phyloP scores from a whole-genome alignment of 53 echinoderm and acorn worm species.

The Holothuria scabra region DNA sequence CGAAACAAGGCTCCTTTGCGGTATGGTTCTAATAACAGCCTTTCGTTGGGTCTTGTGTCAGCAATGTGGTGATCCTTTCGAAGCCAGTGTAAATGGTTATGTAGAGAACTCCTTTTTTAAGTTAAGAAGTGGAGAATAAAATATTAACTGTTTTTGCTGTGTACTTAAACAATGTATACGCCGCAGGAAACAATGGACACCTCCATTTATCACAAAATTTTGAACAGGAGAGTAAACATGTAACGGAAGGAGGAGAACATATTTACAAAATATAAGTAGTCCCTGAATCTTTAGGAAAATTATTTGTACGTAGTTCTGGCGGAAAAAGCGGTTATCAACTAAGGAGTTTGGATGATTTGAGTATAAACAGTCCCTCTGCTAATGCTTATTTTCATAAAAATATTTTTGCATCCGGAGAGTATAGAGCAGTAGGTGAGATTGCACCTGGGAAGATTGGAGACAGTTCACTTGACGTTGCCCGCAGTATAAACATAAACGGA shows the following conservation, averaged over 20 bases:
- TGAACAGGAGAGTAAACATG: background rate
- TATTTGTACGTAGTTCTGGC: background rate
- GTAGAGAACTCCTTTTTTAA: background rate
- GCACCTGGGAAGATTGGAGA: too few relatives aligned
- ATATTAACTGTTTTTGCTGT: background rate
- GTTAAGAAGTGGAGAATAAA: background rate
- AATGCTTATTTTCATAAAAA: background rate
- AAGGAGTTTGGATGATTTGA: background rate
- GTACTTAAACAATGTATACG: background rate
- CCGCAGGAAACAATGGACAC: conserved; percentile 20
- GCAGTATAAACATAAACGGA: background rate
- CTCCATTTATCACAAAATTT: conserved; percentile 4
- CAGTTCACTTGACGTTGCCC: background rate
- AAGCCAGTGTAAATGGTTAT: background rate
- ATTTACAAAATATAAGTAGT: conserved; percentile 6
- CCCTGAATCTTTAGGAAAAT: background rate
- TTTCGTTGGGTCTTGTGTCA: too few relatives aligned
- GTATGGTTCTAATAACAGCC: too few relatives aligned
- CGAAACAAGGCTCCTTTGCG: too few relatives aligned
- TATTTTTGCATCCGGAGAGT: background rate
- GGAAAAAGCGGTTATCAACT: background rate
- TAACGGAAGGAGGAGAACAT: background rate
- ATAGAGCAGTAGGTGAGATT: background rate
- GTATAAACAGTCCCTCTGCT: background rate
- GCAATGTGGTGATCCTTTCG: background rate